Evolutionary conservation across 1,140 invertebrate genomes (phyloP).

Genomic region (Drosophila takahashii): DNA sequence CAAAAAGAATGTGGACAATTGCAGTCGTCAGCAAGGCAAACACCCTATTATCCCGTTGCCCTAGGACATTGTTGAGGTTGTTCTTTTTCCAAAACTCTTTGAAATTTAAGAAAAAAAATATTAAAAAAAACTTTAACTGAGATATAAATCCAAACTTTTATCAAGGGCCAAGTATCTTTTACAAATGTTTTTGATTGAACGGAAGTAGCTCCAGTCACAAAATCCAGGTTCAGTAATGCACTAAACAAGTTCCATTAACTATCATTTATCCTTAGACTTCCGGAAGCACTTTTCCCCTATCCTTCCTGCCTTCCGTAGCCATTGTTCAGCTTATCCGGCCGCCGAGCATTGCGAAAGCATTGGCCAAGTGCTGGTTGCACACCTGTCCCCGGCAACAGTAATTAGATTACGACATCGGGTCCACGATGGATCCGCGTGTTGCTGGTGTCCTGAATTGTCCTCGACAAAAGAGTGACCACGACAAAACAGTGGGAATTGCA

Average conservation of each 20-base stretch:
- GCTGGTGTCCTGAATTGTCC: slow-evolving; percentile 8
- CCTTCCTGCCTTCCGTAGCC: slow-evolving; percentile 10
- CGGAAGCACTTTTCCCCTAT: slow-evolving; percentile 33
- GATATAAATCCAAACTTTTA: not conserved
- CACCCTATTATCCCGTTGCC: slow-evolving; percentile 28
- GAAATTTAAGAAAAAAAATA: not conserved
- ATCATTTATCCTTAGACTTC: slow-evolving; percentile 20
- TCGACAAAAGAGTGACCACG: slow-evolving; percentile 22
- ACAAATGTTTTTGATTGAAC: slow-evolving; percentile 9
- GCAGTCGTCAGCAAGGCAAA: slow-evolving; percentile 17
- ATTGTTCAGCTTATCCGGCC: slow-evolving; percentile 11
- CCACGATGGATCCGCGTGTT: slow-evolving; percentile 35
- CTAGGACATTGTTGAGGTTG: not conserved
- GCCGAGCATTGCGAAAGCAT: slow-evolving; percentile 22
- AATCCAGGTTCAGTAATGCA: slow-evolving; percentile 1
- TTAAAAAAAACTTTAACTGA: too few species aligned
- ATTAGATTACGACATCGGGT: slow-evolving; percentile 62
- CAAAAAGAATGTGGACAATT: slow-evolving; percentile 13
- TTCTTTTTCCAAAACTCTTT: not conserved
- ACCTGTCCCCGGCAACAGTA: slow-evolving; percentile 32
- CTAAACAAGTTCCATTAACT: slow-evolving; percentile 34
- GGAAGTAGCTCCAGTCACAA: slow-evolving; percentile 9
- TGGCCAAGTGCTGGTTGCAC: slow-evolving; percentile 12
- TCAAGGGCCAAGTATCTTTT: not conserved
- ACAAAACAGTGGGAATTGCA: slow-evolving; percentile 1